A percentile compares a stretch with the other conserved stretches of the same genome.
These are phyloP conservation scores for Gymnothorax reevesii DNA, from an alignment of 2,797 vertebrate species.

Conservation along the genomic window DNA sequence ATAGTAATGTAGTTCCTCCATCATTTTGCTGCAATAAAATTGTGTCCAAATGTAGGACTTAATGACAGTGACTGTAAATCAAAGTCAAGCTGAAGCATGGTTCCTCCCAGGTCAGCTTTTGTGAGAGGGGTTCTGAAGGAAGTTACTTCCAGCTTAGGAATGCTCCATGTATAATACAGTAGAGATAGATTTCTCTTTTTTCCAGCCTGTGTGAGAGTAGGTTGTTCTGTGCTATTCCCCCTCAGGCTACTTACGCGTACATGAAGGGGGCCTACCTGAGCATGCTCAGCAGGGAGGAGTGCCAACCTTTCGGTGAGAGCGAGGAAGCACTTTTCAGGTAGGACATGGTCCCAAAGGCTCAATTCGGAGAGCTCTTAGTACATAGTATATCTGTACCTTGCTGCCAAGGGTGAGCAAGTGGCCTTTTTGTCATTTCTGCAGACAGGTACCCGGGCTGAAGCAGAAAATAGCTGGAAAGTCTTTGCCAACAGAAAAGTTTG, in stretches of 20 bases:
- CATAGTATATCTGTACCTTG: neutral
- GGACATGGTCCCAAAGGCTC: too few relatives aligned
- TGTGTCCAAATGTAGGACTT: neutral
- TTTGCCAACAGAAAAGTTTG: conserved; percentile 96
- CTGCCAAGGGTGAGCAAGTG: neutral
- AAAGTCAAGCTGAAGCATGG: neutral
- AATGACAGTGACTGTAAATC: neutral
- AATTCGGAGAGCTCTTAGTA: too few relatives aligned
- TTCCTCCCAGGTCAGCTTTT: neutral
- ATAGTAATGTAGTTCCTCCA: neutral
- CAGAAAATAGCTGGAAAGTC: conserved; percentile 98
- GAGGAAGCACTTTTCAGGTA: conserved; percentile 90
- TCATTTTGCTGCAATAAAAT: neutral
- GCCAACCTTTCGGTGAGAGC: conserved; percentile 86
- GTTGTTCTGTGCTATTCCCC: conserved; percentile 23
- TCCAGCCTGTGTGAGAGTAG: neutral
- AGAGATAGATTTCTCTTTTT: neutral
- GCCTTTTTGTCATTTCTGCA: conserved; percentile 52
- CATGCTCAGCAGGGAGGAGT: conserved; percentile 89
- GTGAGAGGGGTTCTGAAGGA: neutral
- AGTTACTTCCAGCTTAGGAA: neutral
- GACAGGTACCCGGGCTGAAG: conserved; percentile 88
- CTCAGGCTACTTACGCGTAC: conserved; percentile 91
- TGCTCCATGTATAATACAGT: neutral
- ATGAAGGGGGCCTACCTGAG: conserved; percentile 98